A percentile compares a stretch with the other conserved stretches of the same genome.
Evolutionary conservation across 1,140 invertebrate species (phyloP).

Genomic region (Ridgeia piscesae): DNA sequence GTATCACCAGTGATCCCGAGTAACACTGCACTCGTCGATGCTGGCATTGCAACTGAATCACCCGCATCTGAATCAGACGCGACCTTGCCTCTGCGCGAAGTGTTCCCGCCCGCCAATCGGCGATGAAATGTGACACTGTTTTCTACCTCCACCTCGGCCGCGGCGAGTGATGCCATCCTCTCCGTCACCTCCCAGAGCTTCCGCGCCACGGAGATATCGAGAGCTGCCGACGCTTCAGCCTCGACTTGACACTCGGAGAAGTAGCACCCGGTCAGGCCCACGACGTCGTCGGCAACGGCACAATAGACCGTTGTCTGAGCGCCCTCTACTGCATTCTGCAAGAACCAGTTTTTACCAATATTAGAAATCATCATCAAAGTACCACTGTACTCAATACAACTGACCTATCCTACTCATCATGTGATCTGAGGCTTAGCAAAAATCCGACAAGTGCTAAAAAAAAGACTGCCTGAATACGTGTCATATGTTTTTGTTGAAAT

Average conservation of each 20-base stretch:
- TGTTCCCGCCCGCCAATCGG: neutral
- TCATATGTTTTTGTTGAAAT: no score
- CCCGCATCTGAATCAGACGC: neutral
- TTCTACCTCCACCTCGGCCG: neutral
- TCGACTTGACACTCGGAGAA: slow-evolving; percentile 40
- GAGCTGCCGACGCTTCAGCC: slow-evolving; percentile 30
- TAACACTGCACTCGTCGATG: no score
- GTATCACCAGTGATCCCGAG: no score
- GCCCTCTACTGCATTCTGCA: slow-evolving; percentile 37
- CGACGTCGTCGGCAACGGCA: slow-evolving; percentile 67
- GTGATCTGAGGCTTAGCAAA: no score
- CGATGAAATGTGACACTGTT: neutral
- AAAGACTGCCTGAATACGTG: no score
- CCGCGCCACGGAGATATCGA: slow-evolving; percentile 64
- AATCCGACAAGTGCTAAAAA: no score
- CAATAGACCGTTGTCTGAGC: slow-evolving; percentile 51
- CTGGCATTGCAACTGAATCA: neutral
- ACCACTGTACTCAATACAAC: no score
- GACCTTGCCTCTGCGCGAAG: no score
- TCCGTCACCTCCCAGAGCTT: slow-evolving; percentile 10
- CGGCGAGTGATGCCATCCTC: neutral
- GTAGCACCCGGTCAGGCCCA: slow-evolving; percentile 63
- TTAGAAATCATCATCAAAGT: no score
- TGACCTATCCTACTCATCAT: no score
- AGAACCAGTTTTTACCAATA: neutral